Base-by-base conservation (phyloP, 2,797 vertebrate genomes). In the Champsocephalus esox region DNA sequence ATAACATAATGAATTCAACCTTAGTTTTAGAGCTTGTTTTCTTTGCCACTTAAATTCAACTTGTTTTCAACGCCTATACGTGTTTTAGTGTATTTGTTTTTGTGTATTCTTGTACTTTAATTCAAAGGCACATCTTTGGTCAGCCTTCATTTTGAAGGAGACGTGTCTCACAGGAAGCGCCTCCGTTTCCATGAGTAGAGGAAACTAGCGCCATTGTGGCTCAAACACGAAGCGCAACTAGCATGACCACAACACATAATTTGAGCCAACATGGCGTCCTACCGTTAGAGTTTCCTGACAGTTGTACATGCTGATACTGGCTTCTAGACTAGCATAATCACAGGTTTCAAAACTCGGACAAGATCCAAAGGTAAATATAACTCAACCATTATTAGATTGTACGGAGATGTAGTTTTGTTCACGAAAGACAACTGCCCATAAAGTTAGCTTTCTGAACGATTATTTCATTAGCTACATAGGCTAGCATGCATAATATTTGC, bases 181-280 rank as follows among this genome's bases (percentile, higher is more conserved):
- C 11, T 50, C 48, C 10, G 17, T 51, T 38, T 43, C 2, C 17
- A 12, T 38, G 34, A 38, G 8, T 9, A 0, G 34, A n/a, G 54
- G 87, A 89, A 88, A 89, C 66, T 28, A 77, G 5, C 74, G 88
- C 90, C 94, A 95, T 96, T 93, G 78, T 84, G 93, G 93, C 51
- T 91, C 93, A n/a, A 55, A 14, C 7, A 2, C 0, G 24, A 21
- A 56, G 46, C 17, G 1, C 10, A 0, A 24, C 3, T 19, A 41
- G 7, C 0, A 2, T 9, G 0, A 34, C 10, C 2, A 0, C 14
- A 41, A 56, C 0, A 4, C 24, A 49, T 8, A 8, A 19, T 55
- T 79, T 57, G 93, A 93, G 82, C 89, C 92, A 84, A 58, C 54
- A 93, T 95, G 92, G 86, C 67, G 34, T 13, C 59, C 1, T 0